These are phyloP conservation scores for Apodemus sylvaticus DNA, from an alignment of 2,113 vertebrate genomes.

Conservation along the genomic window DNA sequence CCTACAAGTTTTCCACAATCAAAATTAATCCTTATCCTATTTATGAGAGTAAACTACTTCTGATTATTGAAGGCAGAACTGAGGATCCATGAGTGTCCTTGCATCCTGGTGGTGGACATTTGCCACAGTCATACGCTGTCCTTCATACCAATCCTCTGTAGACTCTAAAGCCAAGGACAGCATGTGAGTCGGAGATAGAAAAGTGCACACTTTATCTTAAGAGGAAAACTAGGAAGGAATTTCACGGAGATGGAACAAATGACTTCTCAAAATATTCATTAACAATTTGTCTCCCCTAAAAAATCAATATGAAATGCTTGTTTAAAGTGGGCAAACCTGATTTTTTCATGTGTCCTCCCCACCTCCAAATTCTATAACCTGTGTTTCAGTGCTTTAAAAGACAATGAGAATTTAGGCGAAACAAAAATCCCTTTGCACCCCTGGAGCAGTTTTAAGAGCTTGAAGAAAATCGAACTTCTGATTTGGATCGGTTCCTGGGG, in stretches of 20 bases:
- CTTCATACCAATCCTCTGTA: background rate
- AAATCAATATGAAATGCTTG: constrained; percentile 44
- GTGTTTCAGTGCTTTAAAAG: background rate
- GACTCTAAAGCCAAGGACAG: background rate
- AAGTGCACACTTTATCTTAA: background rate
- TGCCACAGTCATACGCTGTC: too few species aligned
- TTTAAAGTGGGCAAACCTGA: constrained; percentile 21
- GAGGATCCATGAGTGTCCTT: background rate
- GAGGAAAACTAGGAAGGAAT: background rate
- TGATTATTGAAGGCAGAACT: background rate
- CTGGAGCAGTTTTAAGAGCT: constrained; percentile 67
- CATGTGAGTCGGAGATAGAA: background rate
- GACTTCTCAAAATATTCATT: background rate
- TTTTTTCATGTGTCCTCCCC: background rate
- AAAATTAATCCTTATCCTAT: background rate
- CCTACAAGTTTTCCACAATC: background rate
- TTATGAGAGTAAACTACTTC: background rate
- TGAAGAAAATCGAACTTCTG: constrained; percentile 77
- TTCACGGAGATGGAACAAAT: background rate
- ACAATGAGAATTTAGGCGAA: background rate
- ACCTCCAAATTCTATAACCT: background rate
- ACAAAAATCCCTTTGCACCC: constrained; percentile 63
- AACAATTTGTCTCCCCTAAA: background rate
- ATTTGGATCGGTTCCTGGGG: constrained; percentile 80
- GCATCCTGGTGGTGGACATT: too few species aligned